phyloP scores from a whole-genome alignment of 2,888 invertebrate species.

The Euplagia quadripunctaria region DNA sequence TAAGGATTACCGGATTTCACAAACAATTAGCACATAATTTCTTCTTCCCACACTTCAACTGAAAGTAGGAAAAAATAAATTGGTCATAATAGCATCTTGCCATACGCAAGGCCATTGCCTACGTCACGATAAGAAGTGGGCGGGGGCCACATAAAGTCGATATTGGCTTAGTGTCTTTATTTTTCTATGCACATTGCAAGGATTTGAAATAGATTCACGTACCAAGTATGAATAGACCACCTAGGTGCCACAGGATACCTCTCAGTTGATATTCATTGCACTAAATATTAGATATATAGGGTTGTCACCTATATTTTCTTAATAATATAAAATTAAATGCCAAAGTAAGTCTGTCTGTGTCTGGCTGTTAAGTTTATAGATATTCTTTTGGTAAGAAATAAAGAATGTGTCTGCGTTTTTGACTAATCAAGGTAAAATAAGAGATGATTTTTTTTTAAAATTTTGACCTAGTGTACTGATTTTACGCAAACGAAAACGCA shows the following conservation, averaged over 20 bases:
- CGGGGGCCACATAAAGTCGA: not conserved
- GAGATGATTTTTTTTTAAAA: no score
- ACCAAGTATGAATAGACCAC: not conserved
- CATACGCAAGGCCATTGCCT: not conserved
- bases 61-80: slow-evolving; percentile 10
- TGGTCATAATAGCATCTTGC: not conserved
- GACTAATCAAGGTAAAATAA: no score
- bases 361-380: no score
- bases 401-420: no score
- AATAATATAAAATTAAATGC: no score
- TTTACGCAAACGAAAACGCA: no score
- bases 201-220: not conserved
- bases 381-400: no score
- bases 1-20: not conserved
- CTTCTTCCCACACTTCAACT: not conserved
- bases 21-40: slow-evolving; percentile 2
- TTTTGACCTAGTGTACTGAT: no score
- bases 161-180: not conserved
- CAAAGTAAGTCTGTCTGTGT: no score
- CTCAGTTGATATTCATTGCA: slow-evolving; percentile 5
- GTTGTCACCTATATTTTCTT: no score
- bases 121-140: slow-evolving; percentile 1
- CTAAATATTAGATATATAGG: not conserved
- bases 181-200: not conserved
- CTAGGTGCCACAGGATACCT: not conserved